Conservation (phyloP, 1,140 invertebrate species). For the Apis cerana region DNA sequence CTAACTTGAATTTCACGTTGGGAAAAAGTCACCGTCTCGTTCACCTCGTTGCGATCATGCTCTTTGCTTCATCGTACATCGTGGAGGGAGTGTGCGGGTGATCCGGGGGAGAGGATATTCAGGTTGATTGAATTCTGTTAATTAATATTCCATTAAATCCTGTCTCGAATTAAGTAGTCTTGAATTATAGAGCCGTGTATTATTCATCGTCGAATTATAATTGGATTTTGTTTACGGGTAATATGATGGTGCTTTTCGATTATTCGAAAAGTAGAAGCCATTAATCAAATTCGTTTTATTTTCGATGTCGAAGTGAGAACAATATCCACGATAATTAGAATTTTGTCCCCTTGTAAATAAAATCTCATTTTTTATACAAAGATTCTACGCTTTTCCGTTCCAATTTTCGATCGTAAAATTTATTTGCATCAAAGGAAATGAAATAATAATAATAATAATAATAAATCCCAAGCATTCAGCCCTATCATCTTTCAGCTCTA, state of each 20-base stretch:
- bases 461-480: too few species aligned
- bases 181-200: not conserved
- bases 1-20: conserved; percentile 23
- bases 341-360: too few species aligned
- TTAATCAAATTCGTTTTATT: not conserved
- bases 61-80: not conserved
- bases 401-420: too few species aligned
- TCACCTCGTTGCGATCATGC: not conserved
- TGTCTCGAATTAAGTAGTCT: not conserved
- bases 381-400: too few species aligned
- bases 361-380: too few species aligned
- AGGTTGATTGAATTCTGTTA: not conserved
- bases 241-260: not conserved
- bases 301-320: too few species aligned
- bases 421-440: too few species aligned
- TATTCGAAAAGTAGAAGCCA: not conserved
- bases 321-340: too few species aligned
- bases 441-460: too few species aligned
- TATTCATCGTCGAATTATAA: not conserved
- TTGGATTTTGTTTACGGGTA: not conserved
- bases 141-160: conserved; percentile 13
- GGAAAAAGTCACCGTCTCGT: not conserved
- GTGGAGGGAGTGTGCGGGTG: not conserved
- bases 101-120: too few species aligned
- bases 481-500: too few species aligned